Evolutionary conservation across 1,140 invertebrate species (phyloP).

Genomic region (Drosophila obscura): DNA sequence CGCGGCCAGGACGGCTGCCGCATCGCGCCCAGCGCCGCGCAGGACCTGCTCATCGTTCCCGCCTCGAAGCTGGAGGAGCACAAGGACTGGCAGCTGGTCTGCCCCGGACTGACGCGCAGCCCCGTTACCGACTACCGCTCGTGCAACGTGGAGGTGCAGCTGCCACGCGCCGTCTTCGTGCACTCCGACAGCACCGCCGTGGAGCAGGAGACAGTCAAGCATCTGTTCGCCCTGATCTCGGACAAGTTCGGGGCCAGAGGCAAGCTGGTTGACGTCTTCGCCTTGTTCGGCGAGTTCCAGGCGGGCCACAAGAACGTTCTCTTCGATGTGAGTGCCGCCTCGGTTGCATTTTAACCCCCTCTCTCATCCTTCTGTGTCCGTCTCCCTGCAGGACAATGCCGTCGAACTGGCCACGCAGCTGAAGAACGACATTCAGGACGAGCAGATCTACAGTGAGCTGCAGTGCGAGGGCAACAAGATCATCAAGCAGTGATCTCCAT

Average conservation of each 20-base stretch:
- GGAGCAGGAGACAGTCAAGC: constrained; percentile 76
- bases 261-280: constrained; percentile 78
- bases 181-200: constrained; percentile 52
- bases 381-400: constrained; percentile 60
- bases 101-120: constrained; percentile 59
- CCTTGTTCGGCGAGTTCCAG: constrained; percentile 69
- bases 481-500: constrained; percentile 40
- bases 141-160: constrained; percentile 74
- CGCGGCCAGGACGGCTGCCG: constrained; percentile 60
- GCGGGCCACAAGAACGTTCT: constrained; percentile 66
- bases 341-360: too few relatives aligned
- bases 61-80: constrained; percentile 64
- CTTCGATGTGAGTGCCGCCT: constrained; percentile 64
- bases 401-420: constrained; percentile 59
- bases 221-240: constrained; percentile 74
- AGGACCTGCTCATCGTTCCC: constrained; percentile 59
- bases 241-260: constrained; percentile 69
- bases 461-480: constrained; percentile 68
- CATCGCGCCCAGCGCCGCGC: constrained; percentile 35
- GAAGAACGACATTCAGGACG: constrained; percentile 54
- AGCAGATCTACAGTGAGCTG: constrained; percentile 66
- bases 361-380: neutral
- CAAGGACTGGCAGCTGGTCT: constrained; percentile 74
- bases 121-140: constrained; percentile 63
- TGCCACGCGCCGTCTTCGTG: constrained; percentile 69